Conservation (phyloP, 2,888 invertebrate species). For the Marronus borbonicus region DNA sequence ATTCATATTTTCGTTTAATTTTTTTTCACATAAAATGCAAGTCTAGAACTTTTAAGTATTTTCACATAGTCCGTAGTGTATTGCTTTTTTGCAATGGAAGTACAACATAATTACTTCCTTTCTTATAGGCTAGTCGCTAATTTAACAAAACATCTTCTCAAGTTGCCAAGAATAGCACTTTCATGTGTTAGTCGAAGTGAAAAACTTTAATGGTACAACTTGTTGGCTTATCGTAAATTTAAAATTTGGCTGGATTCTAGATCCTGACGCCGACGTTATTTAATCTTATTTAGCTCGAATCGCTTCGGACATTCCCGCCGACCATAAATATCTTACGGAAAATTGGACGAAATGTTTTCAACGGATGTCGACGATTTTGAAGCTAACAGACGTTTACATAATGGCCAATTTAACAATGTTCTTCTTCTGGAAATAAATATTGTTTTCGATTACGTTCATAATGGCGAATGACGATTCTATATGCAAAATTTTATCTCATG, state of each 20-base stretch:
- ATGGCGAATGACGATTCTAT: no score
- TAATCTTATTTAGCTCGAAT: constrained; percentile 36
- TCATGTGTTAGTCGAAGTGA: constrained; percentile 18
- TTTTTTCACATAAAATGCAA: no score
- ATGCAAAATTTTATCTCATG: no score
- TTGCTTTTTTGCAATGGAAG: not conserved
- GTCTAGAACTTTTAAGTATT: no score
- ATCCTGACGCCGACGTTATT: constrained; percentile 23
- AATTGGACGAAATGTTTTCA: constrained; percentile 19
- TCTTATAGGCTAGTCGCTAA: not conserved
- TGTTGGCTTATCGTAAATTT: constrained; percentile 43
- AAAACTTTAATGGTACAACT: constrained; percentile 42
- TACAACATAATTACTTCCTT: not conserved
- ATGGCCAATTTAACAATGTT: not conserved
- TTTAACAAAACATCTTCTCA: not conserved
- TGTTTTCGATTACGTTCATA: no score
- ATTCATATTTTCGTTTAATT: no score
- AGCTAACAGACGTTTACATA: constrained; percentile 6
- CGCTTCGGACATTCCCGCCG: constrained; percentile 13
- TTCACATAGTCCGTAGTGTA: no score
- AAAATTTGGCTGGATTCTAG: constrained; percentile 41
- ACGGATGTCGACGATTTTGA: constrained; percentile 18
- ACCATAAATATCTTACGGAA: constrained; percentile 39
- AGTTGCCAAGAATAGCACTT: constrained; percentile 31
- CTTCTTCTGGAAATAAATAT: not conserved